Conservation (phyloP, 2,797 vertebrate species). For the Bothrops alternatus region DNA sequence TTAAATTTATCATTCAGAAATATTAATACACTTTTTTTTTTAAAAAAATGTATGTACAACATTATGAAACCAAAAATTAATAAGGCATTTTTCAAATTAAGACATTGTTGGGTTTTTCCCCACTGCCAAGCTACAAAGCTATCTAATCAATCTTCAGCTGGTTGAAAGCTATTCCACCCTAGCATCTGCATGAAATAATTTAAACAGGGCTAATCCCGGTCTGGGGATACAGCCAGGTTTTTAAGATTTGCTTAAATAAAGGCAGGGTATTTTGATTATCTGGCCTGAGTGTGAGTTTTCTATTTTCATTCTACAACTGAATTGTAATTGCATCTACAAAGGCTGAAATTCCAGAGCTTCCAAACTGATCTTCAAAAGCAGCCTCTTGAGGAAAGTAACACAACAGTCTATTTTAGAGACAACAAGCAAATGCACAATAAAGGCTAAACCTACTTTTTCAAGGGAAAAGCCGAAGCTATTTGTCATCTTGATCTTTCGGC, state of each 20-base stretch:
- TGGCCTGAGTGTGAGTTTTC: neutral
- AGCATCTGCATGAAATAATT: neutral
- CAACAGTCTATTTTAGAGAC: neutral
- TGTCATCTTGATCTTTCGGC: neutral
- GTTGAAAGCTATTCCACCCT: neutral
- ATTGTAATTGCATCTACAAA: neutral
- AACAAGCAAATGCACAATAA: neutral
- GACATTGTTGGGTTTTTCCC: neutral
- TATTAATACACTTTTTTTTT: conserved; percentile 1
- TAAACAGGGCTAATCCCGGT: neutral
- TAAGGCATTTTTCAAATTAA: conserved; percentile 1
- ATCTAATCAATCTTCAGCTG: neutral
- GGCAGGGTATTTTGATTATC: neutral
- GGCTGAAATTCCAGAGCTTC: neutral
- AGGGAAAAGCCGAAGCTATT: neutral
- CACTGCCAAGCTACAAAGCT: neutral
- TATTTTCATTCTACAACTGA: neutral
- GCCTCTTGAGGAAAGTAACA: neutral
- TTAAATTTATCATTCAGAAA: conserved; percentile 14
- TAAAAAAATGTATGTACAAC: neutral
- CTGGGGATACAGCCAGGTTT: neutral
- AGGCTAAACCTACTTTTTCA: neutral
- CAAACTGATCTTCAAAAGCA: neutral
- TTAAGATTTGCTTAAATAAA: neutral
- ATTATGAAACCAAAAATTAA: conserved; percentile 1